Conservation (phyloP, 2,888 invertebrate species). For the Spilarctia lutea region DNA sequence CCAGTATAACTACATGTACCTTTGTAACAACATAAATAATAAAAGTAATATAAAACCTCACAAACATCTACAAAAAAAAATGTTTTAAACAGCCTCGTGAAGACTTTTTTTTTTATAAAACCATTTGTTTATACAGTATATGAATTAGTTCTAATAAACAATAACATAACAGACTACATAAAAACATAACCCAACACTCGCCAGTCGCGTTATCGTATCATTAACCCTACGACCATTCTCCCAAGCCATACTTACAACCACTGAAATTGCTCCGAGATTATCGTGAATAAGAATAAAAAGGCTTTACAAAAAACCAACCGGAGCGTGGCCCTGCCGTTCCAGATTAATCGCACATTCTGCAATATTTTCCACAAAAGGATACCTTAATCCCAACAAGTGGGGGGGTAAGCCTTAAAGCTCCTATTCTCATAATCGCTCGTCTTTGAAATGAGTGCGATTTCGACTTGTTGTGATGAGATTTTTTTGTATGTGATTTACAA, state of each 20-base stretch:
- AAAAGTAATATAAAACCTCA: not conserved
- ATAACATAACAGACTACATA: slow-evolving; percentile 11
- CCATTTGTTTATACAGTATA: not conserved
- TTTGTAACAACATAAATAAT: no score
- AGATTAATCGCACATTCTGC: slow-evolving; percentile 85
- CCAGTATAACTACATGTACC: no score
- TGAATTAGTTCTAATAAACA: slow-evolving; percentile 9
- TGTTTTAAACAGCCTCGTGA: not conserved
- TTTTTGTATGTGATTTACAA: slow-evolving; percentile 4
- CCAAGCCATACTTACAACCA: slow-evolving; percentile 17
- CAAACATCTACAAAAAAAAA: not conserved
- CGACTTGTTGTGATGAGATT: slow-evolving; percentile 7
- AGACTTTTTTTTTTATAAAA: not conserved
- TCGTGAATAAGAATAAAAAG: slow-evolving; percentile 66
- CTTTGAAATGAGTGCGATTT: slow-evolving; percentile 49
- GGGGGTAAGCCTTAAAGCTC: slow-evolving; percentile 71
- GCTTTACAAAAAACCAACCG: slow-evolving; percentile 74
- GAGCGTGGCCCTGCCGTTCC: slow-evolving; percentile 69
- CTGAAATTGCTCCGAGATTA: slow-evolving; percentile 74
- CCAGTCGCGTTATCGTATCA: slow-evolving; percentile 19
- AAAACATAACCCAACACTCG: slow-evolving; percentile 15
- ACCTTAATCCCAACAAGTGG: slow-evolving; percentile 85
- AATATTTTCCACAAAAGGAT: slow-evolving; percentile 85
- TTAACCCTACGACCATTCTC: slow-evolving; percentile 18
- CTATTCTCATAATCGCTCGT: slow-evolving; percentile 69